A percentile compares a stretch with the other conserved stretches of the same genome.
These are phyloP conservation scores for Gryllus bimaculatus DNA, from an alignment of 1,140 invertebrate genomes.

Conservation along the genomic window DNA sequence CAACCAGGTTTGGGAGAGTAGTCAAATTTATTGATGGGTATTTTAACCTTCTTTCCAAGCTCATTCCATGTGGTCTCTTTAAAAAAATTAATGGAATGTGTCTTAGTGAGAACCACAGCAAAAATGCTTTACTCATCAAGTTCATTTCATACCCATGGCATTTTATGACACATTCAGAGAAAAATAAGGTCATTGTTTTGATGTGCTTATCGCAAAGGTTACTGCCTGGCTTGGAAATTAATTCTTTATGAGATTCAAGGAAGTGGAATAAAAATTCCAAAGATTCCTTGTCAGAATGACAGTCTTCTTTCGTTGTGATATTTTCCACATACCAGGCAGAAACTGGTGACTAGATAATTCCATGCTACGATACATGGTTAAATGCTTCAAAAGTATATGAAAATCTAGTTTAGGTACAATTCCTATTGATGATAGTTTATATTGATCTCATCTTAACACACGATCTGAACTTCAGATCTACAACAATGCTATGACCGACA, in stretches of 20 bases:
- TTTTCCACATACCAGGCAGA: background rate
- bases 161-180: background rate
- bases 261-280: background rate
- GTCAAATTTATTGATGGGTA: background rate
- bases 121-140: background rate
- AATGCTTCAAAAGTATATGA: conserved; percentile 5
- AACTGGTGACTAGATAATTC: background rate
- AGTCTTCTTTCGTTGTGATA: background rate
- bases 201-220: background rate
- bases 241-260: background rate
- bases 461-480: conserved; percentile 12
- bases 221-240: background rate
- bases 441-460: background rate
- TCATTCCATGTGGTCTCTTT: background rate
- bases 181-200: background rate
- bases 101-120: background rate
- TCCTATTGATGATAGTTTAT: background rate
- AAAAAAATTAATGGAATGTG: background rate
- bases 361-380: background rate
- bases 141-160: background rate
- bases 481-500: conserved; percentile 16
- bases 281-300: background rate
- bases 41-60: background rate
- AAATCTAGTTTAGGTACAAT: background rate
- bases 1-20: background rate